Base-by-base conservation (phyloP, 1,140 invertebrate species). In the Bicyclus anynana region DNA sequence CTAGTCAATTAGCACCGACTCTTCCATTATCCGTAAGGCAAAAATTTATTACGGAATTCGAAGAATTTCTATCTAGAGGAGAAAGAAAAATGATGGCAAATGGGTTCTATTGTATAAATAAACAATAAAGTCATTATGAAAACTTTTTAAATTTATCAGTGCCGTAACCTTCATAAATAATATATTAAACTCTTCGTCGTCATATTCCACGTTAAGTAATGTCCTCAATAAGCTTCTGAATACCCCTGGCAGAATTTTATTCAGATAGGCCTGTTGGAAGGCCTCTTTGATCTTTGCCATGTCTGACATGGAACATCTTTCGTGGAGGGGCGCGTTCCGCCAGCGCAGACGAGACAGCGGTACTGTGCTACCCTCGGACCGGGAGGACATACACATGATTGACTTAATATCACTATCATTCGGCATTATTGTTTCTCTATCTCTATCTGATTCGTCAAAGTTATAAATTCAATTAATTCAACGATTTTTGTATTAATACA, bases 121-220 rank as follows among this genome's bases (percentile, higher is more conserved):
- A n/a, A n/a, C n/a, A n/a, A n/a, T n/a, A n/a, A n/a, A n/a, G n/a
- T n/a, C n/a, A n/a, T n/a, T n/a, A n/a, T n/a, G n/a, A n/a, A n/a
- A n/a, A n/a, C n/a, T n/a, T n/a, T n/a, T n/a, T n/a, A n/a, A n/a
- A n/a, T n/a, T n/a, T n/a, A n/a, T n/a, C n/a, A n/a, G n/a, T n/a
- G 7, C 23, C 23, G 18, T 26, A 57, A 87, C 87, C 77, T 88
- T 89, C 55, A 89, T 61, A 64, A 88, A 89, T 14, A 88, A 62
- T 59, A 87, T 83, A 29, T 88, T 86, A 48, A 74, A 87, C 21
- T 89, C 84, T 12, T 87, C 83, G 14, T 88, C 85, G 44, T 87
- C 83, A 46, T 86, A 88, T 53, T 87, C 83, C 6, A 87, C 74
- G 49, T 80, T 84, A 0, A 88, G 63, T 18, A 85, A 38, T 0